phyloP scores from a whole-genome alignment of 2,797 vertebrate species.

The Sphenopsis melanotis region DNA sequence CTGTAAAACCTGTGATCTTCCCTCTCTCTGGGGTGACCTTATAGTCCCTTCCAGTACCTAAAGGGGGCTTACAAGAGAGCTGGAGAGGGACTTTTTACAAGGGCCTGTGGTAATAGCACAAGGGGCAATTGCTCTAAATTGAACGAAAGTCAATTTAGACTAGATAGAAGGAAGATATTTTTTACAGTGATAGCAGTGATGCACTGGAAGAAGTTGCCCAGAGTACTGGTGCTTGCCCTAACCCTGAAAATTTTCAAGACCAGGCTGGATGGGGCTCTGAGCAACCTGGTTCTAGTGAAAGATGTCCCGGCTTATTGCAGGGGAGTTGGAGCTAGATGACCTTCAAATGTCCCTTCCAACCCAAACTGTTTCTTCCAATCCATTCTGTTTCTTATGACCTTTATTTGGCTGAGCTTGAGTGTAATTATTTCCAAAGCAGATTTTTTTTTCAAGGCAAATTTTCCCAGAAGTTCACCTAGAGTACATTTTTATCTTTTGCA shows the following conservation, averaged over 20 bases:
- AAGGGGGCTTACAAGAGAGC: neutral
- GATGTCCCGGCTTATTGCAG: neutral
- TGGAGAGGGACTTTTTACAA: neutral
- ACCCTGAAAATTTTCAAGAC: neutral
- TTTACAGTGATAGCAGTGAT: neutral
- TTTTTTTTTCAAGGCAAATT: neutral
- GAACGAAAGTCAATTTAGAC: neutral
- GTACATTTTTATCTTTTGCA: constrained; percentile 31
- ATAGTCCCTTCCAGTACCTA: neutral
- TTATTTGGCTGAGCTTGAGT: neutral
- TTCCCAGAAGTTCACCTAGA: neutral
- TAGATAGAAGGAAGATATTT: neutral
- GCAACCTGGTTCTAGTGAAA: neutral
- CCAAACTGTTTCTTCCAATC: neutral
- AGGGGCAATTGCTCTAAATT: neutral
- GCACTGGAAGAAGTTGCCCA: neutral
- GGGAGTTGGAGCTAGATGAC: neutral
- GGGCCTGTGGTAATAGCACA: neutral
- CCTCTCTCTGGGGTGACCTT: neutral
- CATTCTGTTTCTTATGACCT: neutral
- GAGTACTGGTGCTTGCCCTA: neutral
- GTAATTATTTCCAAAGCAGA: neutral
- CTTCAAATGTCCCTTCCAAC: neutral
- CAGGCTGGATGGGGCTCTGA: neutral
- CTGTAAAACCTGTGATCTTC: neutral